Conservation (phyloP, 2,888 invertebrate genomes). For the Aspidiotus destructor region DNA sequence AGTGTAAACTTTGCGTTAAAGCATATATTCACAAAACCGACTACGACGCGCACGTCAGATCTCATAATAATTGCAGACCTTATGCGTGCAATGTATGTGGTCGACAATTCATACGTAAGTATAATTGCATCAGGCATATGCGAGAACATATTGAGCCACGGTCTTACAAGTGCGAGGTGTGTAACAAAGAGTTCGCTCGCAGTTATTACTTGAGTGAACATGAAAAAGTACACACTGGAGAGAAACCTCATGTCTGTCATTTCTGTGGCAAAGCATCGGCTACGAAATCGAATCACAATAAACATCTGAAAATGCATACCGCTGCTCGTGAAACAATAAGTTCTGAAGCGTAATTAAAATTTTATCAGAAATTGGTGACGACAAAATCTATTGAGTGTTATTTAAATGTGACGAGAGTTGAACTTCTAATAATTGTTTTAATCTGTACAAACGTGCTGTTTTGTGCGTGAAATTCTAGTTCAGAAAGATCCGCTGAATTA, state of each 20-base stretch:
- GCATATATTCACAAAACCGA: constrained; percentile 78
- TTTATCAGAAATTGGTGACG: too few species aligned
- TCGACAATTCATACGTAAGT: constrained; percentile 76
- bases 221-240: constrained; percentile 73
- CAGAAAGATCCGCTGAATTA: too few species aligned
- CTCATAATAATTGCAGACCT: constrained; percentile 71
- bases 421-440: too few species aligned
- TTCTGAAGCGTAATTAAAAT: constrained; percentile 57
- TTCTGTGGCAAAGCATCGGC: constrained; percentile 82
- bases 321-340: constrained; percentile 70
- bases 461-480: too few species aligned
- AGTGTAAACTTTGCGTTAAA: constrained; percentile 71
- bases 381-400: too few species aligned
- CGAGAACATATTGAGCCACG: constrained; percentile 66
- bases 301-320: constrained; percentile 81
- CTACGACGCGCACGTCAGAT: constrained; percentile 79
- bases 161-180: constrained; percentile 65
- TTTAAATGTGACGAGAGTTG: too few species aligned
- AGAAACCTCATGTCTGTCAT: constrained; percentile 70
- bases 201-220: constrained; percentile 80
- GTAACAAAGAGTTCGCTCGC: constrained; percentile 77
- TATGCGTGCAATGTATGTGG: constrained; percentile 86
- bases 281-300: constrained; percentile 83
- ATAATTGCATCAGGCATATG: constrained; percentile 77
- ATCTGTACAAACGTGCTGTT: too few species aligned